Evolutionary conservation across 64 coral and sea anemone species (phyloP).

Genomic region (Actinia equina): DNA sequence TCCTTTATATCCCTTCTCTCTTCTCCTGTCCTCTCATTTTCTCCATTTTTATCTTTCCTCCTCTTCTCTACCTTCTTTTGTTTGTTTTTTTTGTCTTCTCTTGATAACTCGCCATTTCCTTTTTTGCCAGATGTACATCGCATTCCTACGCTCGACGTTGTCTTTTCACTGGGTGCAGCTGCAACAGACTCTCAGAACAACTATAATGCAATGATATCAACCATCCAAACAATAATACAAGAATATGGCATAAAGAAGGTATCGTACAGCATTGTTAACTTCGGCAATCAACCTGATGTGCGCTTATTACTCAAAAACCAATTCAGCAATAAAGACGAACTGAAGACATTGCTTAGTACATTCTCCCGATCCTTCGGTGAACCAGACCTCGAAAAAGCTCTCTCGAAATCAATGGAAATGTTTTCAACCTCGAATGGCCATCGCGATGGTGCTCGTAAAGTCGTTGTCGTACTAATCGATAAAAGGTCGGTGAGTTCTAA

Average conservation of each 20-base stretch:
- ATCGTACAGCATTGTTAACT: slow-evolving; percentile 48
- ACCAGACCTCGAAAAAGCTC: slow-evolving; percentile 41
- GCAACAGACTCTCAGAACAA: slow-evolving; percentile 32
- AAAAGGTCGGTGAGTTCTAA: slow-evolving; percentile 38
- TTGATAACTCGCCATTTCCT: not conserved
- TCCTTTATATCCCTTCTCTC: too few relatives aligned
- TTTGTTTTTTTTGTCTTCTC: not conserved
- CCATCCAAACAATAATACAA: slow-evolving; percentile 54
- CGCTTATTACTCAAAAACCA: slow-evolving; percentile 24
- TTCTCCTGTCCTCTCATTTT: not conserved
- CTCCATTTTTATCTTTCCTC: not conserved
- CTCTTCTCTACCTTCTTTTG: too few relatives aligned
- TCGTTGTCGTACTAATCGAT: slow-evolving; percentile 75
- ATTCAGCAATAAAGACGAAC: not conserved
- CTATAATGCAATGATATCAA: slow-evolving; percentile 52
- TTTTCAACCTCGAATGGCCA: slow-evolving; percentile 45
- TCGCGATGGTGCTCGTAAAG: slow-evolving; percentile 52
- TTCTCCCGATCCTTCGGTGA: slow-evolving; percentile 15
- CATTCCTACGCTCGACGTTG: slow-evolving; percentile 62
- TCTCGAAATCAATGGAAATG: slow-evolving; percentile 38
- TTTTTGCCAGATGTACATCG: slow-evolving; percentile 30
- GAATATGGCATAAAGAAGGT: slow-evolving; percentile 78
- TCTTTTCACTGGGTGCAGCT: slow-evolving; percentile 63
- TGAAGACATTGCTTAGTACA: not conserved
- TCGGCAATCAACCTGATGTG: slow-evolving; percentile 23